Percentiles rank a stretch among this genome's conserved stretches.
phyloP scores from a whole-genome alignment of 2,888 invertebrate genomes.

The Leucophora obtusa region DNA sequence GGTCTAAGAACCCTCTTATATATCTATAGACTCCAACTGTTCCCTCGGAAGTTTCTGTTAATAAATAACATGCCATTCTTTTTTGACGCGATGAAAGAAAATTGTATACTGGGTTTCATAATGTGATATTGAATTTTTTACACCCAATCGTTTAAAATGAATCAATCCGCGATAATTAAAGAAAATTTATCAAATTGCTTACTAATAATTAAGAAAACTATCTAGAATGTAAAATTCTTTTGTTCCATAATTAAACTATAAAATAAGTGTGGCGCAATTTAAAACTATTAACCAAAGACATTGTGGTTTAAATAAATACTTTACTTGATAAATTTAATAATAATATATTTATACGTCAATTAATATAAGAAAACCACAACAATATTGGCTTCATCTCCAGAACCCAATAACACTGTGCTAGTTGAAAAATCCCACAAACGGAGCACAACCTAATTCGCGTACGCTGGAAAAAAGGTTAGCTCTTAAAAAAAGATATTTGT shows the following conservation, averaged over 20 bases:
- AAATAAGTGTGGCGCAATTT: slow-evolving; percentile 20
- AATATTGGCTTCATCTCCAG: neutral
- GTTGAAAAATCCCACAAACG: too few relatives aligned
- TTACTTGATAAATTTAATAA: neutral
- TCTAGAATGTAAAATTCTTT: slow-evolving; percentile 8
- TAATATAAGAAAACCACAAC: neutral
- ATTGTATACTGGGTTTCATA: too few relatives aligned
- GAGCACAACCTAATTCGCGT: too few relatives aligned
- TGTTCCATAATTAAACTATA: slow-evolving; percentile 9
- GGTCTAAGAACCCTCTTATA: too few relatives aligned
- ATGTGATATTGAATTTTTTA: neutral
- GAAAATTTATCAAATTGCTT: neutral
- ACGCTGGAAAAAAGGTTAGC: too few relatives aligned
- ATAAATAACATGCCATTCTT: too few relatives aligned
- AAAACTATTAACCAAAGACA: neutral
- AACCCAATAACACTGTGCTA: too few relatives aligned
- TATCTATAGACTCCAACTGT: too few relatives aligned
- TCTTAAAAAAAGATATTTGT: too few relatives aligned
- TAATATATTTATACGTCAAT: neutral
- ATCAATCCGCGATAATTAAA: neutral
- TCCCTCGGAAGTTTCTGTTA: too few relatives aligned
- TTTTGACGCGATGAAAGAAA: too few relatives aligned
- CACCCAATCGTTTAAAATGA: neutral
- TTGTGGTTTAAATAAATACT: slow-evolving; percentile 22
- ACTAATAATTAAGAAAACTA: slow-evolving; percentile 1